A percentile compares a stretch with the other conserved stretches of the same genome.
These are phyloP conservation scores for Lacerta bilineata DNA, from an alignment of 2,797 vertebrate species.

Conservation along the genomic window DNA sequence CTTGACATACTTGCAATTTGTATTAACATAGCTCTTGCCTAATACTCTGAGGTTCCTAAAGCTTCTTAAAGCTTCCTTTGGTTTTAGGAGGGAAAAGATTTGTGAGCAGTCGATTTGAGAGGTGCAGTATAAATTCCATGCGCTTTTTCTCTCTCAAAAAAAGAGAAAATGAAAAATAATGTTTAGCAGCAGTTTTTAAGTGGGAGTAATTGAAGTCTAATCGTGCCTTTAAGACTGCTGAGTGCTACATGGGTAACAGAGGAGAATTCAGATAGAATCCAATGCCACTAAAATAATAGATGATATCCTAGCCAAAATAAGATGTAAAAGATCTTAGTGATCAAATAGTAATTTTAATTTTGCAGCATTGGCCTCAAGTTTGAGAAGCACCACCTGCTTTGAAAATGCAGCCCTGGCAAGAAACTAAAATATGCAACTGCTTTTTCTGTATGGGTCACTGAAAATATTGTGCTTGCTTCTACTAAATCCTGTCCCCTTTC, in stretches of 20 bases:
- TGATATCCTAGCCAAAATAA: neutral
- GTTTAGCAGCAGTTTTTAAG: neutral
- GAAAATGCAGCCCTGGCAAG: slow-evolving; percentile 31
- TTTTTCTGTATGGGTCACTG: slow-evolving; percentile 49
- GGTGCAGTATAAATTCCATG: neutral
- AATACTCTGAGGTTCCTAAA: neutral
- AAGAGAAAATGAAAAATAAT: neutral
- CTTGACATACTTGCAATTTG: neutral
- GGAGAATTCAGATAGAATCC: neutral
- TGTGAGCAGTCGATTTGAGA: neutral
- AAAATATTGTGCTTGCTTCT: slow-evolving; percentile 48
- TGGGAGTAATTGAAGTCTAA: neutral
- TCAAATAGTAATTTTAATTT: neutral
- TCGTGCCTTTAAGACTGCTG: neutral
- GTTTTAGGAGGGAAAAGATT: neutral
- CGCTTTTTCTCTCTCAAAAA: neutral
- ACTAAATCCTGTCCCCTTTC: slow-evolving; percentile 67
- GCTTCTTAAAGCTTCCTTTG: neutral
- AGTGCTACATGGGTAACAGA: neutral
- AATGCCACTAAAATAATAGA: neutral
- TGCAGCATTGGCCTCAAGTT: slow-evolving; percentile 21
- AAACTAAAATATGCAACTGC: slow-evolving; percentile 36
- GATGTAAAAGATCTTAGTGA: slow-evolving; percentile 21
- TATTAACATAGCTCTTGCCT: slow-evolving; percentile 6
- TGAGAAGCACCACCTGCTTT: slow-evolving; percentile 19